Base-by-base conservation (phyloP, 1,140 invertebrate species). In the Physella acuta region DNA sequence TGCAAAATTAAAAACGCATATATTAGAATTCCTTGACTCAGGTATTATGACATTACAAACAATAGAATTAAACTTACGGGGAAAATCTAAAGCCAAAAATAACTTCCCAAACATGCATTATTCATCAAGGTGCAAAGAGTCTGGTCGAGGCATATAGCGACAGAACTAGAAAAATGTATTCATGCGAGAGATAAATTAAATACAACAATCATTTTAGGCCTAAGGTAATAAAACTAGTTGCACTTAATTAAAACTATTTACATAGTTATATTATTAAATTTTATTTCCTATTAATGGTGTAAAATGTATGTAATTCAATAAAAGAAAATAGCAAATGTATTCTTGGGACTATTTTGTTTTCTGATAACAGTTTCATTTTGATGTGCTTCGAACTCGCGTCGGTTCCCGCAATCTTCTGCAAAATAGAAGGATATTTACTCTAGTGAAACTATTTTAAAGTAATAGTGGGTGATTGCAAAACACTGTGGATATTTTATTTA, bases 351-450 rank as follows among this genome's bases (percentile, higher is more conserved):
- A 64, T 53, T 64, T 64, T 64, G 16, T 64, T 31, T 64, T 64
- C 60, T 26, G 31, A 30, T 52, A 37, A 17, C 30, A 37, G 30
- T 37, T 37, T 44, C 31, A 37, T 28, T 66, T 52, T 3, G 20
- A n/a, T 56, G 51, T 52, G 24, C 53, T 56, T 68, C 66, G 39
- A 59, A 60, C 52, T 56, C 55, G 66, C 66, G 55, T 68, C 30
- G 55, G 66, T 44, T 59, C 56, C 51, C 26, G 36, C 66, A 49
- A 68, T 59, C 66, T 59, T 59, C 66, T 65, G 63, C 51, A 59
- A 60, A 34, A 30, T 55, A 36, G 16, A 11, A n/a, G 30, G 56
- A 36, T 68, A 37, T 67, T 67, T 56, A 56, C 31, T n/a, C 24
- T 37, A 26, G 53, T 8, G 28, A 67, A 56, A 37, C 39, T 52